Conservation (phyloP, 2,113 vertebrate genomes). For the Zapornia atra region DNA sequence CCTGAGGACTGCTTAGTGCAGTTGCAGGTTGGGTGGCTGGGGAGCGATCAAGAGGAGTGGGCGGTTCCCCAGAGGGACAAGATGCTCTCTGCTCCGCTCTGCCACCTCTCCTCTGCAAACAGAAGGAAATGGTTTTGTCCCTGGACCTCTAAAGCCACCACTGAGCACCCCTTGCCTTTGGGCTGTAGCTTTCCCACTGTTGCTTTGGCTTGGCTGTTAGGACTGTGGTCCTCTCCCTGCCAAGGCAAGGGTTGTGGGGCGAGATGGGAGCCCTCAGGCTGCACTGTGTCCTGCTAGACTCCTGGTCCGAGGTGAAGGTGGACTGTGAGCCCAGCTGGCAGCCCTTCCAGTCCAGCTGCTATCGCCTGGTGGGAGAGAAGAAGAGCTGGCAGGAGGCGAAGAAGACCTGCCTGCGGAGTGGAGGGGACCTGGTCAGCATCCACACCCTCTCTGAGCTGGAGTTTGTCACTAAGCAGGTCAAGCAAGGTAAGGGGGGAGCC, state of each 20-base stretch:
- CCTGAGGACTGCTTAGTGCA: rapidly evolving
- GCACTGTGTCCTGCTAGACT: slow-evolving; percentile 62
- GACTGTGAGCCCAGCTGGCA: slow-evolving; percentile 93
- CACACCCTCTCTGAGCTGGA: slow-evolving; percentile 92
- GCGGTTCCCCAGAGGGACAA: rapidly evolving
- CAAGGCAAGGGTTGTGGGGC: background rate
- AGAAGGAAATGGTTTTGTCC: background rate
- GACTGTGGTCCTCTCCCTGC: background rate
- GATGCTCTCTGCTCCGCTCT: background rate
- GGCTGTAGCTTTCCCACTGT: rapidly evolving
- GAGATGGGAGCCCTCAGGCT: background rate
- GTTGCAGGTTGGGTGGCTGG: background rate
- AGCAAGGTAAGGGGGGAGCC: slow-evolving; percentile 76
- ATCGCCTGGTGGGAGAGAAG: slow-evolving; percentile 87
- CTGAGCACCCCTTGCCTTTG: background rate
- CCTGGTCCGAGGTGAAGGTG: slow-evolving; percentile 78
- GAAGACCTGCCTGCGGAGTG: slow-evolving; percentile 87
- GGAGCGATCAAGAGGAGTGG: background rate
- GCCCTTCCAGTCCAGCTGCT: slow-evolving; percentile 92
- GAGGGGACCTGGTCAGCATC: slow-evolving; percentile 91
- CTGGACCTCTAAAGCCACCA: background rate
- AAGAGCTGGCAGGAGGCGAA: slow-evolving; percentile 87
- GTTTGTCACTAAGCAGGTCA: slow-evolving; percentile 89
- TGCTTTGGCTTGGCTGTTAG: background rate
- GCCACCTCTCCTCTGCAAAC: background rate